phyloP scores from a whole-genome alignment of 2,797 vertebrate species.

The Chelidonichthys spinosus region DNA sequence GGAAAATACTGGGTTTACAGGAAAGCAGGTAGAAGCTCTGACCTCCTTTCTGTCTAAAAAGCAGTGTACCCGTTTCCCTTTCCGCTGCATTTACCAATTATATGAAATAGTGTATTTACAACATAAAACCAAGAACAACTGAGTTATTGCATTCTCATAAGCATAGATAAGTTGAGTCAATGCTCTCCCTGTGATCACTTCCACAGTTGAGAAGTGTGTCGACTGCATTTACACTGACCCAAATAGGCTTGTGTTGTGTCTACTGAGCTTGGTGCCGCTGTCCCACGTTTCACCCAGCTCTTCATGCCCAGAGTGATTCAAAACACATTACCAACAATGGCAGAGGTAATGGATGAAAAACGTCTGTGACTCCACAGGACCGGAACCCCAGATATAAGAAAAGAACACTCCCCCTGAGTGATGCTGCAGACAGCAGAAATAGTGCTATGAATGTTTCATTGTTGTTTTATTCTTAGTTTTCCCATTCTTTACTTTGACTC shows the following conservation, averaged over 20 bases:
- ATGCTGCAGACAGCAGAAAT: constrained; percentile 3
- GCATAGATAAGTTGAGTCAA: background rate
- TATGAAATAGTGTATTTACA: background rate
- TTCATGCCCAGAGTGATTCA: constrained; percentile 38
- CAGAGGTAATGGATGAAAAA: constrained; percentile 45
- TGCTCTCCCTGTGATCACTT: constrained; percentile 6
- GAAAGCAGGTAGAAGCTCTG: background rate
- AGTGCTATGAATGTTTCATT: constrained; percentile 39
- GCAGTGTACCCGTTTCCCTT: constrained; percentile 9
- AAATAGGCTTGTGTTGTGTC: constrained; percentile 65
- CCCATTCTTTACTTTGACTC: constrained; percentile 1
- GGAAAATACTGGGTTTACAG: background rate
- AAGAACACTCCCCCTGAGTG: background rate
- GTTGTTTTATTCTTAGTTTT: constrained; percentile 9
- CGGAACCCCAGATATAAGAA: constrained; percentile 45
- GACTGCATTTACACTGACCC: constrained; percentile 54
- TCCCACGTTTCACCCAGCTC: constrained; percentile 54
- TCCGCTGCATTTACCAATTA: constrained; percentile 5
- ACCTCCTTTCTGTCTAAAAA: background rate
- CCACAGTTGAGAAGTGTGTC: background rate
- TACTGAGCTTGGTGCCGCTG: constrained; percentile 35
- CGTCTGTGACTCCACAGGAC: constrained; percentile 11
- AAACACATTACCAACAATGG: constrained; percentile 28
- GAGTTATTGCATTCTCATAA: background rate
- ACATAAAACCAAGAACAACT: too few relatives aligned